phyloP scores from a whole-genome alignment of 2,797 vertebrate genomes.

The Benthosema pterotum region DNA sequence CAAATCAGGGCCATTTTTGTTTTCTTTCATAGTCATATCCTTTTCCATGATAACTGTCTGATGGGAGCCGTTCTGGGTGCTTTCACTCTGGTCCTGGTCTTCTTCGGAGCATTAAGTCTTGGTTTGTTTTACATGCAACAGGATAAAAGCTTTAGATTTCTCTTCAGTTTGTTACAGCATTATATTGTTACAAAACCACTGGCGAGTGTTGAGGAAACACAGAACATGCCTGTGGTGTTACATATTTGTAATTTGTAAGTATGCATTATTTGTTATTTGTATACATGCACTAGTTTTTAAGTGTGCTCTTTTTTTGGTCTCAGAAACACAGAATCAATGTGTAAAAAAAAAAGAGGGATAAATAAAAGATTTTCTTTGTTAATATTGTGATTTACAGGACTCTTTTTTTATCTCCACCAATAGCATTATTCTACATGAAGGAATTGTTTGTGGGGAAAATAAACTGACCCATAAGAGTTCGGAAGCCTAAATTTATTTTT shows the following conservation, averaged over 20 bases:
- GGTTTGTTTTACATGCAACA: not conserved
- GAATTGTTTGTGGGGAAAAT: too few species aligned
- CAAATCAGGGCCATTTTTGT: too few species aligned
- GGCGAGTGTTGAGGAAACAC: not conserved
- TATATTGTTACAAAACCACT: not conserved
- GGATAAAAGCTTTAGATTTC: too few species aligned
- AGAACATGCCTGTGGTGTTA: conserved; percentile 11
- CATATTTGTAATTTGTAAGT: conserved; percentile 46
- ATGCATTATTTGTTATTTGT: conserved; percentile 36
- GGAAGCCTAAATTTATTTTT: too few species aligned
- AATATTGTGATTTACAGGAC: too few species aligned
- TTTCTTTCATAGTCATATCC: too few species aligned
- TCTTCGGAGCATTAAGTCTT: conserved; percentile 1
- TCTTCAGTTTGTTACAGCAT: not conserved
- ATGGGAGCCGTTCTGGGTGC: too few species aligned
- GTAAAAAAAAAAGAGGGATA: conserved; percentile 3
- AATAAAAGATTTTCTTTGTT: too few species aligned
- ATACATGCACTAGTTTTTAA: conserved; percentile 44
- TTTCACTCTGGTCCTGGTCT: not conserved
- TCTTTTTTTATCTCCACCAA: too few species aligned
- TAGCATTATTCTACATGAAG: too few species aligned
- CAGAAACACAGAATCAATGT: conserved; percentile 18
- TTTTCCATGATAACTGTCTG: too few species aligned
- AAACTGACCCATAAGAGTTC: too few species aligned
- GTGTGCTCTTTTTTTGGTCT: conserved; percentile 37